Percentiles rank a stretch among this genome's conserved stretches.
These are phyloP conservation scores for Vipera ursinii DNA, from an alignment of 2,797 vertebrate genomes.

Conservation along the genomic window DNA sequence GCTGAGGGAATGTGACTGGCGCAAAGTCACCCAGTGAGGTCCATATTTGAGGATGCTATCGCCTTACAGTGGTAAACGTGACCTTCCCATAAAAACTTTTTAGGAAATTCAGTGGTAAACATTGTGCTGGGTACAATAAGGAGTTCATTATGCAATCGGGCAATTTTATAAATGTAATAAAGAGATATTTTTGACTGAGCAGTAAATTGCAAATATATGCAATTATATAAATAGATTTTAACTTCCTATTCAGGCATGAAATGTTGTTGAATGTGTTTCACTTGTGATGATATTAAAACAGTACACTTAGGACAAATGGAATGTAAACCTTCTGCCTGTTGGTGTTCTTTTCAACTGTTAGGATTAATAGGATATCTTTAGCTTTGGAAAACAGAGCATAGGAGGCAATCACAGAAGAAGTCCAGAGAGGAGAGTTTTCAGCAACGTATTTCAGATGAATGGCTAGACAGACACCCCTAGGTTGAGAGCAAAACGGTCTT, in stretches of 20 bases:
- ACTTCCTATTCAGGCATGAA: neutral
- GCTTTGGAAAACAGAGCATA: neutral
- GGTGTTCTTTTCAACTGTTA: neutral
- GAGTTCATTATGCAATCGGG: neutral
- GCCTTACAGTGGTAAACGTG: neutral
- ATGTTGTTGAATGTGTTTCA: neutral
- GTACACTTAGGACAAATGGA: neutral
- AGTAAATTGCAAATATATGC: neutral
- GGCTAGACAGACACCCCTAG: neutral
- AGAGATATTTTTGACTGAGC: neutral
- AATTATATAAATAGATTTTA: neutral
- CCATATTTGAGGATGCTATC: neutral
- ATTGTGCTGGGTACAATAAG: neutral
- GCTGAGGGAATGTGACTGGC: neutral
- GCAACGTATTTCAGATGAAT: neutral
- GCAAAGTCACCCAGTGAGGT: neutral
- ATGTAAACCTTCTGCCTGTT: neutral
- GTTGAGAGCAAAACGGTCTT: neutral
- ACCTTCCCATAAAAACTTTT: neutral
- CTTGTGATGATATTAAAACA: neutral
- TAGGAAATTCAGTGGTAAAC: neutral
- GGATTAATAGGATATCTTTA: neutral
- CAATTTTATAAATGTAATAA: neutral
- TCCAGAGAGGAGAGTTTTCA: neutral
- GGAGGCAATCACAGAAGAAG: too few relatives aligned